A percentile compares a stretch with the other conserved stretches of the same genome.
Conservation (phyloP, 92 coral and sea anemone genomes). For the Heteractis magnifica region DNA sequence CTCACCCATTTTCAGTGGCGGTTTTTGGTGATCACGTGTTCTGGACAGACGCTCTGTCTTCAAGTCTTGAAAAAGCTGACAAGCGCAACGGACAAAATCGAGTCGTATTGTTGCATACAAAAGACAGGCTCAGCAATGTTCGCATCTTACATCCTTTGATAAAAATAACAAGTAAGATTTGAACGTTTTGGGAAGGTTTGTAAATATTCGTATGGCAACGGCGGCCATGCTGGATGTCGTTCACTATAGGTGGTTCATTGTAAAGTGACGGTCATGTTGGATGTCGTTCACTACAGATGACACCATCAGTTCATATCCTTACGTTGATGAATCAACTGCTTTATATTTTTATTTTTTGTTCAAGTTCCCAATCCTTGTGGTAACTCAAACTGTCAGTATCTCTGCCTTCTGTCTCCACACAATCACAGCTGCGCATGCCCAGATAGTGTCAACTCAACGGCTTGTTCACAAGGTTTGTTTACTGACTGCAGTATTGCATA, state of each 20-base stretch:
- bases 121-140: constrained; percentile 15
- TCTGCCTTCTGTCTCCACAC: constrained; percentile 40
- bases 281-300: not conserved
- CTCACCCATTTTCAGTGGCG: constrained; percentile 86
- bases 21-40: constrained; percentile 72
- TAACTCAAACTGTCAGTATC: constrained; percentile 34
- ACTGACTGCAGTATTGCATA: not conserved
- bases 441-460: constrained; percentile 11
- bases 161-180: constrained; percentile 25
- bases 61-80: constrained; percentile 62
- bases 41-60: constrained; percentile 89
- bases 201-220: too few species aligned
- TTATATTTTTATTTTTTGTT: not conserved
- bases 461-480: constrained; percentile 18
- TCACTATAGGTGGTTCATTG: too few species aligned
- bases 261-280: not conserved
- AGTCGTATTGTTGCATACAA: not conserved
- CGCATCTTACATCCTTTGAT: constrained; percentile 37
- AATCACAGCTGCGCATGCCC: constrained; percentile 43
- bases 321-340: not conserved
- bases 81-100: constrained; percentile 48
- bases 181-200: constrained; percentile 10
- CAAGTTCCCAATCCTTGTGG: constrained; percentile 21
- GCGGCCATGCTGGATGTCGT: too few species aligned
- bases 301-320: not conserved